Conservation (phyloP, 2,113 vertebrate genomes). For the Crotalus viridis region DNA sequence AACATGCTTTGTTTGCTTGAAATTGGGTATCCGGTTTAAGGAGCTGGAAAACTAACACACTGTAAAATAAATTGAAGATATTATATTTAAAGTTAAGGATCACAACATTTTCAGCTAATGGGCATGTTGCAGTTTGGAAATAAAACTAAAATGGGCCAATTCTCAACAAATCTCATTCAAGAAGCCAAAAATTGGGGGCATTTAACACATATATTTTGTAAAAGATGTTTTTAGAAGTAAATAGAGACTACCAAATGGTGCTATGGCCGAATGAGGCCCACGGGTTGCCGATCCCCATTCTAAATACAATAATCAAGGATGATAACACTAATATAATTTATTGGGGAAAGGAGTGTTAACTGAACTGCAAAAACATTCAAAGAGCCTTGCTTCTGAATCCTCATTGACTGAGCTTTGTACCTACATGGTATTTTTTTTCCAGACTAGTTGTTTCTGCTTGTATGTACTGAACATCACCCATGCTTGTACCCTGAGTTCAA, state of each 20-base stretch:
- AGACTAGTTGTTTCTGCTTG: neutral
- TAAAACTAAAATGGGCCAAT: neutral
- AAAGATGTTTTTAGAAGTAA: neutral
- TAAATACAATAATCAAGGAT: neutral
- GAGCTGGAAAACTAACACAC: neutral
- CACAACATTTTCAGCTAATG: neutral
- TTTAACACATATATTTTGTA: neutral
- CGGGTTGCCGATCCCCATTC: neutral
- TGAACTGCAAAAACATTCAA: neutral
- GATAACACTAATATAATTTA: neutral
- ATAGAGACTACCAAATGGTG: neutral
- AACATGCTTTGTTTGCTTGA: neutral
- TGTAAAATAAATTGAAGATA: slow-evolving; percentile 1
- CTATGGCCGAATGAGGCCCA: neutral
- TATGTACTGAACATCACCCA: neutral
- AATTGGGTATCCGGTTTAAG: neutral
- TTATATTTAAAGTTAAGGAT: neutral
- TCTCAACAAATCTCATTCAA: neutral
- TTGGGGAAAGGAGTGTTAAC: neutral
- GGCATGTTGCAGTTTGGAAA: neutral
- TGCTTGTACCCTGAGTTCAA: neutral
- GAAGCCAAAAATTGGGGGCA: neutral
- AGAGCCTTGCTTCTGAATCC: neutral
- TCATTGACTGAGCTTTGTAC: neutral
- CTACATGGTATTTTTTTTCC: neutral